Evolutionary conservation across 2,888 invertebrate genomes (phyloP).

Genomic region (Agrochola lota): DNA sequence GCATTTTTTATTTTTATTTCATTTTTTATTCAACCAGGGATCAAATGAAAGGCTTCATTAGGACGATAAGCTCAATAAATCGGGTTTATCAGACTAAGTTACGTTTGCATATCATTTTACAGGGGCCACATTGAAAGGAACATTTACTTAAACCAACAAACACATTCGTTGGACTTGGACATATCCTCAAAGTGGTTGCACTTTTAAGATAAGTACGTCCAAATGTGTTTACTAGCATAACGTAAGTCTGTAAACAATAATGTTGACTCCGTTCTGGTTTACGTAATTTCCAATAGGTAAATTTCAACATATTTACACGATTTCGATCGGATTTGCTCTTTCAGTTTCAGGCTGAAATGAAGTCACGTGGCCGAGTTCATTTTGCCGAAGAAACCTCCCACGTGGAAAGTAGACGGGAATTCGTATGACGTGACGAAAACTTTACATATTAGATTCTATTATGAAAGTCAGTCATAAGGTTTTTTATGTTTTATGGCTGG

Average conservation of each 20-base stretch:
- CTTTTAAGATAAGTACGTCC: neutral
- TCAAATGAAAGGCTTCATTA: neutral
- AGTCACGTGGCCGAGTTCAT: constrained; percentile 25
- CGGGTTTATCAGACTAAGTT: neutral
- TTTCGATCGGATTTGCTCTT: constrained; percentile 3
- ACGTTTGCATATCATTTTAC: neutral
- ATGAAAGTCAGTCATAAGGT: neutral
- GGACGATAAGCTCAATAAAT: neutral
- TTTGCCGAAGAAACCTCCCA: neutral
- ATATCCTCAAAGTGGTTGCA: neutral
- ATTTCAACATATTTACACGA: neutral
- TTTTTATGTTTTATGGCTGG: neutral
- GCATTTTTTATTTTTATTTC: neutral
- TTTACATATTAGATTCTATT: neutral
- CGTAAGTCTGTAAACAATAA: neutral
- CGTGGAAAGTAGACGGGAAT: neutral
- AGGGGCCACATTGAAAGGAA: neutral
- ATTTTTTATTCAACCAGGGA: neutral
- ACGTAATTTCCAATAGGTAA: neutral
- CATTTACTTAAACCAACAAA: neutral
- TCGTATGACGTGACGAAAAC: constrained; percentile 27
- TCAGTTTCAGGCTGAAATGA: constrained; percentile 15
- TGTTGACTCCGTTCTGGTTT: neutral
- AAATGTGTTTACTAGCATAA: neutral
- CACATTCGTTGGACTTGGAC: neutral